Conservation (phyloP, 2,797 vertebrate species). For the Falco biarmicus region DNA sequence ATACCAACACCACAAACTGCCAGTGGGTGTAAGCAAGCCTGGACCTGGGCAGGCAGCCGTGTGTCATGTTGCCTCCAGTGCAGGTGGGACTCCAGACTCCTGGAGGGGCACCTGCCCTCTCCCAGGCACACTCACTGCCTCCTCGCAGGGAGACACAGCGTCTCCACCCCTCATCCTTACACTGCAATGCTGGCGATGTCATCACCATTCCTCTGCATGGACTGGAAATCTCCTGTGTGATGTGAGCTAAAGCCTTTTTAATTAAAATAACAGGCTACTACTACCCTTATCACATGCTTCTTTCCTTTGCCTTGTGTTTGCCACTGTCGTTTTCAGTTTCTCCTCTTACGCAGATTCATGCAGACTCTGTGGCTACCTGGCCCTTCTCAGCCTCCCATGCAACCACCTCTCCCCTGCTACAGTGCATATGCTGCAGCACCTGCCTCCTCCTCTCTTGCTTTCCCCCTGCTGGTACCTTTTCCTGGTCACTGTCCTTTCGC, state of each 20-base stretch:
- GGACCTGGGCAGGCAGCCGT: not conserved
- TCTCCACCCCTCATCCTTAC: conserved; percentile 4
- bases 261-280: not conserved
- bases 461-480: accelerated
- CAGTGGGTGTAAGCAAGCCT: not conserved
- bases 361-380: not conserved
- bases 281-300: not conserved
- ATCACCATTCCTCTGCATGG: not conserved
- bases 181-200: not conserved
- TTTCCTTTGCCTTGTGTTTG: accelerated
- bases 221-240: not conserved
- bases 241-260: not conserved
- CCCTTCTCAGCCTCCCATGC: not conserved
- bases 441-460: not conserved
- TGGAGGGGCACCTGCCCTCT: not conserved
- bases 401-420: not conserved
- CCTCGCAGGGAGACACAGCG: accelerated
- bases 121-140: not conserved
- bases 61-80: conserved; percentile 42
- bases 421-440: not conserved
- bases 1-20: not conserved
- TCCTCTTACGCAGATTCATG: not conserved
- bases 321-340: not conserved
- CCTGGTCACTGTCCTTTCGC: not conserved
- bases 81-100: conserved; percentile 10